phyloP scores from a whole-genome alignment of 35 echinoderm and acorn worm genomes.

The Apostichopus californicus region DNA sequence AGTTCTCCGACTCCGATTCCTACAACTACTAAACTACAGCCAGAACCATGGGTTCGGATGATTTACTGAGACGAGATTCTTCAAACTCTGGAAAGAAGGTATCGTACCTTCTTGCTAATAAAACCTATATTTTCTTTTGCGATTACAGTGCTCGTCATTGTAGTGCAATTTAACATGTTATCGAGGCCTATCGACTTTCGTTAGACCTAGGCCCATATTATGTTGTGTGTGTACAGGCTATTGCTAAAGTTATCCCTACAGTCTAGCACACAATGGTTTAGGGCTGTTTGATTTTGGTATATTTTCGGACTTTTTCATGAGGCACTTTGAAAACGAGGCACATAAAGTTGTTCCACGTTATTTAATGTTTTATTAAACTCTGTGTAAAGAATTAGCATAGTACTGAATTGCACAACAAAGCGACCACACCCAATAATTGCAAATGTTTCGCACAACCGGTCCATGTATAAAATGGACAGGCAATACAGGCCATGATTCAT shows the following conservation, averaged over 20 bases:
- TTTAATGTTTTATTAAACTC: background rate
- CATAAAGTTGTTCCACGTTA: background rate
- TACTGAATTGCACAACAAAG: background rate
- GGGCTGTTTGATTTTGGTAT: too few species aligned
- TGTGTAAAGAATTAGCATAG: background rate
- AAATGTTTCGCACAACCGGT: background rate
- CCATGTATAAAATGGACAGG: background rate
- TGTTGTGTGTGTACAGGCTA: too few species aligned
- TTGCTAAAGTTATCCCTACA: too few species aligned
- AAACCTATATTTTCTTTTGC: too few species aligned
- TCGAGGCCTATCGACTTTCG: too few species aligned
- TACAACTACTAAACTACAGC: background rate
- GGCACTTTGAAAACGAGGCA: background rate
- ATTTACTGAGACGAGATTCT: background rate
- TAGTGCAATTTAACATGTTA: too few species aligned
- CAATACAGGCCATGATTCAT: too few species aligned
- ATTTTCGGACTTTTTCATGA: background rate
- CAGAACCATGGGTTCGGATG: background rate
- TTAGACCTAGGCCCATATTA: too few species aligned
- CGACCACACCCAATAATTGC: background rate
- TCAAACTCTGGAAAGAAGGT: conserved; percentile 10
- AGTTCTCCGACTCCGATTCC: too few species aligned
- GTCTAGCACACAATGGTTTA: too few species aligned
- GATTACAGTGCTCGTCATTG: too few species aligned
- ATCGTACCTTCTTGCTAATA: background rate